These are phyloP conservation scores for Torymus tubicola DNA, from an alignment of 2,888 invertebrate genomes.

Conservation along the genomic window DNA sequence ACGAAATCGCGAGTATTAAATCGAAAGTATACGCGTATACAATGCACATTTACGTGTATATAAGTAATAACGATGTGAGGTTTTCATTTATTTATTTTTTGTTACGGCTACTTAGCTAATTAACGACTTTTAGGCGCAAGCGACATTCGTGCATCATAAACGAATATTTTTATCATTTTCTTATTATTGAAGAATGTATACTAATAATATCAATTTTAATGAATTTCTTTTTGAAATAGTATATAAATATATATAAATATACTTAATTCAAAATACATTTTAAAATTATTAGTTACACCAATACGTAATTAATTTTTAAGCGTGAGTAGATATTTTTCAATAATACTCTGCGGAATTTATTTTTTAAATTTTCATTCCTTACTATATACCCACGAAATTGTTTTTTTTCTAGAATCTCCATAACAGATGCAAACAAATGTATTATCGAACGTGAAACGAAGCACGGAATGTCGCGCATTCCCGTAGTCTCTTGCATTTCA, in stretches of 20 bases:
- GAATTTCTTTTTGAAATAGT: too few relatives aligned
- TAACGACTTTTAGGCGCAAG: constrained; percentile 33
- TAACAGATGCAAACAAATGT: background rate
- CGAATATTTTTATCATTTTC: background rate
- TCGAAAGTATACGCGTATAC: constrained; percentile 46
- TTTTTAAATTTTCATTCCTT: too few relatives aligned
- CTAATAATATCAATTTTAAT: too few relatives aligned
- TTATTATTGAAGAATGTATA: too few relatives aligned
- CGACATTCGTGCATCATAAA: constrained; percentile 43
- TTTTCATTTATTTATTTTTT: constrained; percentile 22
- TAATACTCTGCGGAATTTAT: too few relatives aligned
- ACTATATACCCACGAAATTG: too few relatives aligned
- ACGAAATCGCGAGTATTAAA: constrained; percentile 44
- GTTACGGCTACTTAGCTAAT: constrained; percentile 31
- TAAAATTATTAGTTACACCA: too few relatives aligned
- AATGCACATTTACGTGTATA: constrained; percentile 41
- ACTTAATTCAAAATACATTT: too few relatives aligned
- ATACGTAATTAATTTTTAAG: too few relatives aligned
- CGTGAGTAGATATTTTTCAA: too few relatives aligned
- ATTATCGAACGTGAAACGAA: constrained; percentile 56
- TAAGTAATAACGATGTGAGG: constrained; percentile 13
- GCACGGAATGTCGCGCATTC: constrained; percentile 58
- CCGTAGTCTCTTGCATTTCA: constrained; percentile 55
- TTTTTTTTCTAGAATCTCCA: too few relatives aligned
- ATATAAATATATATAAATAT: too few relatives aligned